A percentile compares a stretch with the other conserved stretches of the same genome.
Conservation (phyloP, 2,113 vertebrate genomes). For the Pantherophis guttatus region DNA sequence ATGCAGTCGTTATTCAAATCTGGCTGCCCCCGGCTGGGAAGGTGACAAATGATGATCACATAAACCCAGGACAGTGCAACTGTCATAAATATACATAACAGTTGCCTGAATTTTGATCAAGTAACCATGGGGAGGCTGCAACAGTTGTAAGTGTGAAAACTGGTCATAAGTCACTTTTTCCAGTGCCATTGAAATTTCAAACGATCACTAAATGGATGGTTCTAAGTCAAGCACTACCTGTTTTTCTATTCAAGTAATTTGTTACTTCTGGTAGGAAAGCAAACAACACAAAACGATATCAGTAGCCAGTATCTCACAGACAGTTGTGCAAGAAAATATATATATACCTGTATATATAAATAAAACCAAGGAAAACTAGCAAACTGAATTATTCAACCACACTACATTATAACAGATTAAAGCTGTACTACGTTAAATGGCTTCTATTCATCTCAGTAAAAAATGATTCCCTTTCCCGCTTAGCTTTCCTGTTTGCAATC, state of each 20-base stretch:
- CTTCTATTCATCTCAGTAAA: neutral
- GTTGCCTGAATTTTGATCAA: neutral
- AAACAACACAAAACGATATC: too few species aligned
- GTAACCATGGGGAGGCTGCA: neutral
- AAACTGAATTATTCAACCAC: neutral
- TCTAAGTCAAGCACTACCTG: neutral
- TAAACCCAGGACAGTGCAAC: neutral
- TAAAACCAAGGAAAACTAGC: neutral
- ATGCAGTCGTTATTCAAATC: neutral
- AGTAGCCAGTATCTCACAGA: neutral
- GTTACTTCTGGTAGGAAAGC: neutral
- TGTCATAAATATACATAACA: neutral
- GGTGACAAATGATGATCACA: neutral
- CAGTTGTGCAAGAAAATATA: neutral
- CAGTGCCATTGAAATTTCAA: neutral
- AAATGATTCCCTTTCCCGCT: neutral
- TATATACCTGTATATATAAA: too few species aligned
- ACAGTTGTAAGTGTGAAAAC: neutral
- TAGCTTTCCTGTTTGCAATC: neutral
- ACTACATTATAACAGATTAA: neutral
- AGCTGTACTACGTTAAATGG: neutral
- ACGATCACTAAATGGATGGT: neutral
- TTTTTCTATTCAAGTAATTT: neutral
- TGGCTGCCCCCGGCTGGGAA: neutral
- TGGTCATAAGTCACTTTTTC: neutral